Conservation (phyloP, 2,797 vertebrate species). For the Borostomias antarcticus region DNA sequence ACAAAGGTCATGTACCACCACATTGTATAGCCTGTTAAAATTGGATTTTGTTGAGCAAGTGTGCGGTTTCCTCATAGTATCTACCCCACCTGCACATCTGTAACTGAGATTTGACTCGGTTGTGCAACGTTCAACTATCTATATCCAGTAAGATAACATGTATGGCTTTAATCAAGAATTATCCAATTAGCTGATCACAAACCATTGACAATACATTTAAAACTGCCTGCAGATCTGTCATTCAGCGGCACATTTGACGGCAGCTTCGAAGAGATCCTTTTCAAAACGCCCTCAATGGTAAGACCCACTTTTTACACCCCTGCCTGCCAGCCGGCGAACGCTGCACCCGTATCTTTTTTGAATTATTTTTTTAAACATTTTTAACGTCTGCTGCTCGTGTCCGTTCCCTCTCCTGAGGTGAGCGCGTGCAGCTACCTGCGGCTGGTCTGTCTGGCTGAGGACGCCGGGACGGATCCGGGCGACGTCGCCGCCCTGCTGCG, state of each 20-base stretch:
- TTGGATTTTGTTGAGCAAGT: no score
- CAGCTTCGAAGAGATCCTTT: slow-evolving; percentile 84
- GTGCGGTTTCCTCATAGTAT: no score
- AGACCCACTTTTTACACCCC: slow-evolving; percentile 50
- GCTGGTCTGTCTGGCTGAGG: slow-evolving; percentile 86
- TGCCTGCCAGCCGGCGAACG: not conserved
- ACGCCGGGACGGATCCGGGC: slow-evolving; percentile 69
- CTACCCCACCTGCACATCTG: no score
- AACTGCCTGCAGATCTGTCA: slow-evolving; percentile 78
- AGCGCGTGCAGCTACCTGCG: slow-evolving; percentile 87
- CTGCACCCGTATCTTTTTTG: not conserved
- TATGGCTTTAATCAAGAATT: not conserved
- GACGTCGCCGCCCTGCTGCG: slow-evolving; percentile 77
- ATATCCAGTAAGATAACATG: not conserved
- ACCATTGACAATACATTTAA: no score
- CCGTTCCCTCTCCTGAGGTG: slow-evolving; percentile 57
- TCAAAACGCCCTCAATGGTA: slow-evolving; percentile 83
- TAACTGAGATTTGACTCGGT: no score
- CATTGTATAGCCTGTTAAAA: no score
- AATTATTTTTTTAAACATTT: not conserved
- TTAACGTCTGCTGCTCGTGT: not conserved
- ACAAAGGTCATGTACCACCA: no score
- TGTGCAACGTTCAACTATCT: no score
- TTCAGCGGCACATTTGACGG: slow-evolving; percentile 86
- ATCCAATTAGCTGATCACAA: no score